phyloP scores from a whole-genome alignment of 1,140 invertebrate genomes.

The Lepidurus packardi region DNA sequence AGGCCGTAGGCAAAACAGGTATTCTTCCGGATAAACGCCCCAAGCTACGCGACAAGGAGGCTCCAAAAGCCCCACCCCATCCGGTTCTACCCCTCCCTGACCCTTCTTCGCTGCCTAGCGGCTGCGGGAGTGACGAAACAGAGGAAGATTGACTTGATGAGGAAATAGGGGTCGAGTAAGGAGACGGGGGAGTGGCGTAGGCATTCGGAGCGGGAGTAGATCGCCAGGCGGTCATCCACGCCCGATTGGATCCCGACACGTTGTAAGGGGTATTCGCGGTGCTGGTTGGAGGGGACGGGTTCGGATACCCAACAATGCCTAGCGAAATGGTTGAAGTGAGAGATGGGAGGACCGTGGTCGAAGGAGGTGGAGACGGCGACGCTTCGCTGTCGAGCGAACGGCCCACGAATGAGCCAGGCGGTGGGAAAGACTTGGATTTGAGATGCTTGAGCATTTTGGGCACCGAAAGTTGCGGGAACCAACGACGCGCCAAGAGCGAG shows the following conservation, averaged over 20 bases:
- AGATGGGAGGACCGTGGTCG: background rate
- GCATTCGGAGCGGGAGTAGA: background rate
- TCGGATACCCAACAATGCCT: background rate
- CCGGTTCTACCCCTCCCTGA: background rate
- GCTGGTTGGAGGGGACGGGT: background rate
- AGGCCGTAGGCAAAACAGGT: background rate
- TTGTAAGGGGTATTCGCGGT: background rate
- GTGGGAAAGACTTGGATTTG: slow-evolving; percentile 27
- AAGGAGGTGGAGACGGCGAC: slow-evolving; percentile 10
- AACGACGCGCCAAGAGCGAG: background rate
- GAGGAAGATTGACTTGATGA: background rate
- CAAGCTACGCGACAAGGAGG: background rate
- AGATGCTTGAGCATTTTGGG: slow-evolving; percentile 26
- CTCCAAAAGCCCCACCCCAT: background rate
- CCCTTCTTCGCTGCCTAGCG: background rate
- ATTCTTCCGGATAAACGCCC: background rate
- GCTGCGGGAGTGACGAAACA: background rate
- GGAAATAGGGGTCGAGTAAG: background rate
- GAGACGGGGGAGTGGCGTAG: slow-evolving; percentile 18
- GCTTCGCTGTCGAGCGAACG: background rate
- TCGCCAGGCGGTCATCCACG: slow-evolving; percentile 5
- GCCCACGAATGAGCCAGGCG: slow-evolving; percentile 9
- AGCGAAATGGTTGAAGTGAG: background rate
- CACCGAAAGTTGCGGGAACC: slow-evolving; percentile 25
- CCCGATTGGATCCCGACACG: background rate